phyloP scores from a whole-genome alignment of 2,113 vertebrate genomes.

The Spea bombifrons region DNA sequence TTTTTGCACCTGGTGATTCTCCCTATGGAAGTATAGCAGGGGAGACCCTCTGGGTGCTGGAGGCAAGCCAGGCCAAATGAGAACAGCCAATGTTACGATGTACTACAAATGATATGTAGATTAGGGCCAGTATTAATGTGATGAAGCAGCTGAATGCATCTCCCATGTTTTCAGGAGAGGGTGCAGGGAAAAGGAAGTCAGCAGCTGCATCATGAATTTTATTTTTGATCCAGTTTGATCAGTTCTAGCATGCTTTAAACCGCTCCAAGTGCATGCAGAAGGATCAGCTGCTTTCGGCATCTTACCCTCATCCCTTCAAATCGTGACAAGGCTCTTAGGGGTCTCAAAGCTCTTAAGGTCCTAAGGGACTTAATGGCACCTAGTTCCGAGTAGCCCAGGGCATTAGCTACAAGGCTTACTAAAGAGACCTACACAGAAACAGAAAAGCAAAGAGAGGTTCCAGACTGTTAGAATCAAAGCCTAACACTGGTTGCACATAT shows the following conservation, averaged over 20 bases:
- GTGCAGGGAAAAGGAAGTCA: constrained; percentile 61
- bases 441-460: constrained; percentile 88
- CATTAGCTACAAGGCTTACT: constrained; percentile 99
- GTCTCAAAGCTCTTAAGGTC: constrained; percentile 99
- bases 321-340: constrained; percentile 99
- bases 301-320: constrained; percentile 99
- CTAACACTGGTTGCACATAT: constrained; percentile 81
- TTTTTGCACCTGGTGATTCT: constrained; percentile 98
- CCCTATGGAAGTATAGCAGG: constrained; percentile 72
- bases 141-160: constrained; percentile 88
- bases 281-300: constrained; percentile 96
- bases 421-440: constrained; percentile 99
- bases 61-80: constrained; percentile 89
- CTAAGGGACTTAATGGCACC: constrained; percentile 99
- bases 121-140: constrained; percentile 72
- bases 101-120: constrained; percentile 73
- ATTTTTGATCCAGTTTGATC: constrained; percentile 75
- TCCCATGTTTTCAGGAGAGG: constrained; percentile 63
- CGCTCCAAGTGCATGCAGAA: constrained; percentile 98
- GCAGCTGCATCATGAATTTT: constrained; percentile 91
- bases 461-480: constrained; percentile 96
- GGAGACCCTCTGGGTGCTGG: constrained; percentile 79
- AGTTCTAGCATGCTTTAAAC: constrained; percentile 97
- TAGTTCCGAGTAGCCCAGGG: constrained; percentile 99
- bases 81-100: constrained; percentile 79